Evolutionary conservation across 1,140 invertebrate genomes (phyloP).

Genomic region (Drosophila tristis): DNA sequence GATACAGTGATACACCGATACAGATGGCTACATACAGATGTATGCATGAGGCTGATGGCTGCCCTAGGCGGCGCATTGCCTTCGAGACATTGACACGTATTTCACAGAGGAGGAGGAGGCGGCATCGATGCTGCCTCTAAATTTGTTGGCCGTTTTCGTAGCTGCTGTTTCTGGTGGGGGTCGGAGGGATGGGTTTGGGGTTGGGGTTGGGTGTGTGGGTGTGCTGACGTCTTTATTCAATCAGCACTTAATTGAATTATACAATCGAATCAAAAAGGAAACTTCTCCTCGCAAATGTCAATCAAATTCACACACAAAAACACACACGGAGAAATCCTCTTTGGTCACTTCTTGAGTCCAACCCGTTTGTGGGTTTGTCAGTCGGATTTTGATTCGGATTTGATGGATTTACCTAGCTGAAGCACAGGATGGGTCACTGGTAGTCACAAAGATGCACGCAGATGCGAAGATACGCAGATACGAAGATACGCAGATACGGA

Average conservation of each 20-base stretch:
- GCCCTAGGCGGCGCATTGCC: slow-evolving; percentile 64
- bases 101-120: slow-evolving; percentile 25
- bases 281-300: slow-evolving; percentile 54
- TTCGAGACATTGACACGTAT: slow-evolving; percentile 79
- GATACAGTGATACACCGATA: slow-evolving; percentile 35
- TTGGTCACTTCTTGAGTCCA: slow-evolving; percentile 35
- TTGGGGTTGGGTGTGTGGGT: slow-evolving; percentile 48
- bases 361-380: slow-evolving; percentile 11
- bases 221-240: slow-evolving; percentile 81
- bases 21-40: slow-evolving; percentile 24
- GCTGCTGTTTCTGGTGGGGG: slow-evolving; percentile 11
- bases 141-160: slow-evolving; percentile 41
- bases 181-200: slow-evolving; percentile 20
- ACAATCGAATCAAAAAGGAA: slow-evolving; percentile 71
- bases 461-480: slow-evolving; percentile 15
- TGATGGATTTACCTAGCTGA: slow-evolving; percentile 48
- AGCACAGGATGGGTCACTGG: neutral
- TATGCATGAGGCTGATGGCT: slow-evolving; percentile 23
- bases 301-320: slow-evolving; percentile 60
- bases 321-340: slow-evolving; percentile 3
- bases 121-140: slow-evolving; percentile 19
- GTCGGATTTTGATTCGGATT: slow-evolving; percentile 22
- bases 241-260: slow-evolving; percentile 80
- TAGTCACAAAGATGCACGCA: slow-evolving; percentile 1
- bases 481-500: slow-evolving; percentile 17